phyloP scores from a whole-genome alignment of 53 echinoderm and acorn worm species.

The Stichopus horrens region DNA sequence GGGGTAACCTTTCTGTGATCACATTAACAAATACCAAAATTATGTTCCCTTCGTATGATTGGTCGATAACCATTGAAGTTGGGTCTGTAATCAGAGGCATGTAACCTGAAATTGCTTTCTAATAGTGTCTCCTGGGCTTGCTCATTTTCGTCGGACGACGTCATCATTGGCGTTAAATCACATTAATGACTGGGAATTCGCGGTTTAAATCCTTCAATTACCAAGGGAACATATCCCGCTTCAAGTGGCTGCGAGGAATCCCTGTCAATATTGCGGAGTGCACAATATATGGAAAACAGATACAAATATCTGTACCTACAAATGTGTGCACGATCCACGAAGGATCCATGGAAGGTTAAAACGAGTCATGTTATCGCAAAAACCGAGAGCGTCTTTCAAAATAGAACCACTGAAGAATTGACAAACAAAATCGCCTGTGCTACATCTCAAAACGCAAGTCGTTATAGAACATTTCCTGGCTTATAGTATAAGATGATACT shows the following conservation, averaged over 20 bases:
- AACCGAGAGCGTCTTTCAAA: too few species aligned
- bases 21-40: background rate
- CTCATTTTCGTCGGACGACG: background rate
- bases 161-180: constrained; percentile 18
- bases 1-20: background rate
- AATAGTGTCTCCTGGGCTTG: background rate
- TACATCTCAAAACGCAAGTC: too few species aligned
- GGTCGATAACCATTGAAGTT: background rate
- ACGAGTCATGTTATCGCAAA: too few species aligned
- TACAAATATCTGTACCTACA: too few species aligned
- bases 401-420: too few species aligned
- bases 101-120: constrained; percentile 6
- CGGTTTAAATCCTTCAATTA: background rate
- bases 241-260: background rate
- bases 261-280: background rate
- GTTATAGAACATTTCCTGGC: too few species aligned
- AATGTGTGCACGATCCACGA: too few species aligned
- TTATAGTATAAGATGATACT: too few species aligned
- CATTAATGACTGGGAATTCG: constrained; percentile 4
- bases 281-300: too few species aligned
- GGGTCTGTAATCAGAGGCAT: background rate
- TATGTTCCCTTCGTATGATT: background rate
- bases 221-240: background rate
- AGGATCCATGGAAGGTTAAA: too few species aligned
- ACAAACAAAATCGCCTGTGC: too few species aligned